Evolutionary conservation across 1,140 invertebrate species (phyloP), one percentile per base, ranked within the genome.

Genomic region (Neodiprion pinetum): DNA sequence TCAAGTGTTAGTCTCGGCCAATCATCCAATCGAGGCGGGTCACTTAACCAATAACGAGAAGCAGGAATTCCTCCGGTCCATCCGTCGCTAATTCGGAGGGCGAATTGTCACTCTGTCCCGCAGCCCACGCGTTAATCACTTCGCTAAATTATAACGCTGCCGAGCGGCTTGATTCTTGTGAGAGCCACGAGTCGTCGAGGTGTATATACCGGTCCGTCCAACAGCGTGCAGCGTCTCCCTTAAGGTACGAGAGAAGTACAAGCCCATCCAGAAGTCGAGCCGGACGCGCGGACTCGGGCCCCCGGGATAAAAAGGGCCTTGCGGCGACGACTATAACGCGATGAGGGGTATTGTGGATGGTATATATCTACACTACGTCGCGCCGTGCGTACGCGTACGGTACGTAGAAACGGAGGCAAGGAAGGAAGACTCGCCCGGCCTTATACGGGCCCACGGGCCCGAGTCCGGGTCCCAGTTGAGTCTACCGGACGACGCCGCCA

Each of bases 331-430:
- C 28, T 40, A 40, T 40, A 40, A 1, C 28, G 28, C 28, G 28
- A 40, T 5, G 28, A 40, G 28, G 28, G 28, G 28, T 40, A 40
- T 40, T 40, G 28, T 40, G 28, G 28, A 40, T 40, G 28, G 28
- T 40, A 40, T 40, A 40, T 40, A 40, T 40, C 1, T 40, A 40
- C 28, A 40, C 28, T 40, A 40, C 28, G 2, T 40, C 5, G 28
- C 28, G 28, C 28, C 28, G 28, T 40, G 28, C 28, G 28, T 40
- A 40, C 28, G 28, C 28, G 53, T 61, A 61, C 11, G 53, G 53
- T 61, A 61, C 53, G 53, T 61, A 61, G 53, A 61, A 61, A 61
- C 53, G 53, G 53, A 61, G 53, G 53, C 11, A 61, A 61, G 53
- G 53, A 61, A 17, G 53, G 53, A 61, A 61, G 53, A 61, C 53